These are phyloP conservation scores for Xiphorhynchus erythropygius DNA, from an alignment of 2,797 vertebrate species.

Conservation along the genomic window DNA sequence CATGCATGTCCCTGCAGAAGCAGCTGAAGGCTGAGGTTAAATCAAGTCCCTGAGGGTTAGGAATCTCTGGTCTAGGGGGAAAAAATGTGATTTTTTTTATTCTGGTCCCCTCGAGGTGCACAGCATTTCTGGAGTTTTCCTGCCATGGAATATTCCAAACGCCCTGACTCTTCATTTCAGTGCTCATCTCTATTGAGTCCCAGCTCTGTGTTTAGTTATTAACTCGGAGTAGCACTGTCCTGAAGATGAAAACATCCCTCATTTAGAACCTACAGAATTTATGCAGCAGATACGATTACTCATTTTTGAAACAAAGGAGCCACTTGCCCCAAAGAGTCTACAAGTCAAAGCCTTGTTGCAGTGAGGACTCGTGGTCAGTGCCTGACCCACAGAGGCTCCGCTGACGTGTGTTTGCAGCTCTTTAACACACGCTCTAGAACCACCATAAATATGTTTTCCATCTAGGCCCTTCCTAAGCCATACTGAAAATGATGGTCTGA, in stretches of 20 bases:
- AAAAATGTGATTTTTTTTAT: not conserved
- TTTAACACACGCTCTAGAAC: constrained; percentile 7
- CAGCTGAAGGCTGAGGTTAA: not conserved
- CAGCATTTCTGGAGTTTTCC: not conserved
- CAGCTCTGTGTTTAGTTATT: not conserved
- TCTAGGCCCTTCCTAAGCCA: not conserved
- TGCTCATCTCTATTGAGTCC: not conserved
- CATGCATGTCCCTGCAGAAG: not conserved
- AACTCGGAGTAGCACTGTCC: not conserved
- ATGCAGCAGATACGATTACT: not conserved
- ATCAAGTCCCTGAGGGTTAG: not conserved
- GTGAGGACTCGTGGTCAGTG: not conserved
- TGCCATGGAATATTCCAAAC: not conserved
- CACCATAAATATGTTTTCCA: not conserved
- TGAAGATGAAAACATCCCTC: not conserved
- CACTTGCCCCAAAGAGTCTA: not conserved
- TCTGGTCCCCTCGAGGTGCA: not conserved
- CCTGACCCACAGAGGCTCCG: not conserved
- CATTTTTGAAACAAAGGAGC: not conserved
- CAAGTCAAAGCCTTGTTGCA: not conserved
- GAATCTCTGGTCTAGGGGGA: not conserved
- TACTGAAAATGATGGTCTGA: not conserved
- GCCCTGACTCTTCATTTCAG: not conserved
- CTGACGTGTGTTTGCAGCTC: not conserved
- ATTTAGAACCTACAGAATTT: not conserved